Percentiles rank a stretch among this genome's conserved stretches.
phyloP scores from a whole-genome alignment of 2,797 vertebrate species.

The Coregonus ussuriensis region DNA sequence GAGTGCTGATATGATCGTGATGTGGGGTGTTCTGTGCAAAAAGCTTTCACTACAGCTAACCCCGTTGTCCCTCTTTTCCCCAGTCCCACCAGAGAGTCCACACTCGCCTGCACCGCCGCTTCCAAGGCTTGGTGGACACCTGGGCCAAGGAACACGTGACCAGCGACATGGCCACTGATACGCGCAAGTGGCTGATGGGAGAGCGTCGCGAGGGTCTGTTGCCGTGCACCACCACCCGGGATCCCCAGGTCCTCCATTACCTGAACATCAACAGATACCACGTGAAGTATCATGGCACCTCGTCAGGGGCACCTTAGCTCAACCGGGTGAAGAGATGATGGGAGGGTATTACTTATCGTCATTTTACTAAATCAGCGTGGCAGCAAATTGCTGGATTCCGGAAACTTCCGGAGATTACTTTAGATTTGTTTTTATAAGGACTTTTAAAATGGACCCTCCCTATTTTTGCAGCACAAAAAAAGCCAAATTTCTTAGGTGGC shows the following conservation, averaged over 20 bases:
- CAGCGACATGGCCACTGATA: slow-evolving; percentile 85
- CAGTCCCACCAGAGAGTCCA: slow-evolving; percentile 94
- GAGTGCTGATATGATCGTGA: background rate
- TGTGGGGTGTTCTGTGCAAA: background rate
- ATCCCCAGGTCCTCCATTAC: slow-evolving; percentile 90
- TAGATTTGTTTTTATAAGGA: slow-evolving; percentile 18
- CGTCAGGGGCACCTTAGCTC: slow-evolving; percentile 61
- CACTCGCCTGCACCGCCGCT: slow-evolving; percentile 91
- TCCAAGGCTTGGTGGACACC: slow-evolving; percentile 89
- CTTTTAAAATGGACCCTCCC: slow-evolving; percentile 10
- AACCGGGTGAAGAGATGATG: background rate
- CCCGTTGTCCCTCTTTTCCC: slow-evolving; percentile 31
- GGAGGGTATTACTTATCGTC: slow-evolving; percentile 12
- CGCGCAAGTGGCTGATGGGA: slow-evolving; percentile 93
- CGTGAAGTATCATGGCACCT: slow-evolving; percentile 83
- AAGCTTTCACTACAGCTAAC: background rate
- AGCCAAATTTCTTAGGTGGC: slow-evolving; percentile 44
- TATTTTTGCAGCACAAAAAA: slow-evolving; percentile 44
- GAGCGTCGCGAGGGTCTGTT: slow-evolving; percentile 86
- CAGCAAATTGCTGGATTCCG: slow-evolving; percentile 17
- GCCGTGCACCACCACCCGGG: slow-evolving; percentile 89
- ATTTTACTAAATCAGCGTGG: background rate
- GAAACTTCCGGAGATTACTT: slow-evolving; percentile 12
- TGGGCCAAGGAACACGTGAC: slow-evolving; percentile 95
- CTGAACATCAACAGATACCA: slow-evolving; percentile 95